Evolutionary conservation across 2,888 invertebrate species (phyloP).

Genomic region (Habrosyne pyritoides): DNA sequence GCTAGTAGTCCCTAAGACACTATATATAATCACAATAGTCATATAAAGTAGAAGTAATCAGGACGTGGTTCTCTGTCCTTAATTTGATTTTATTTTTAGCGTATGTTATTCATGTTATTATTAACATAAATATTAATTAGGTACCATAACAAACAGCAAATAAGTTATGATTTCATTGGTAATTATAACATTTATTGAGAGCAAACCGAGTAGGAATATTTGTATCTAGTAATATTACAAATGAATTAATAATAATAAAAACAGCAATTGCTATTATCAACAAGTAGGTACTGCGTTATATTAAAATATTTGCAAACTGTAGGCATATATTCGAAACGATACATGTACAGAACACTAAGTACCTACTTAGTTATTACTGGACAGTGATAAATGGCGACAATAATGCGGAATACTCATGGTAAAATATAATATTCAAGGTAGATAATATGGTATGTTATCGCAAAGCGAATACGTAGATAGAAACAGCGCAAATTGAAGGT

Average conservation of each 20-base stretch:
- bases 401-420: neutral
- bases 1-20: no score
- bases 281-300: no score
- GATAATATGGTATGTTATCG: constrained; percentile 27
- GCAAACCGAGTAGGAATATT: neutral
- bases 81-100: neutral
- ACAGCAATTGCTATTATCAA: no score
- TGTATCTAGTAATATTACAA: neutral
- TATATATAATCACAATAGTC: no score
- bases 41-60: no score
- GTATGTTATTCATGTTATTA: neutral
- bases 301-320: no score
- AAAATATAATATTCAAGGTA: constrained; percentile 26
- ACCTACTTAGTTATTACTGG: no score
- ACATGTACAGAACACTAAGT: no score
- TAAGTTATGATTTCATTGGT: neutral
- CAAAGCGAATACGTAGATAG: constrained; percentile 30
- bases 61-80: no score
- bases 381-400: no score
- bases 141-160: neutral
- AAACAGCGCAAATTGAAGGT: constrained; percentile 61
- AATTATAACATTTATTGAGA: neutral
- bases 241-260: no score
- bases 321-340: no score
- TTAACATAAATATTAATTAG: neutral